A percentile compares a stretch with the other conserved stretches of the same genome.
Conservation (phyloP, 1,140 invertebrate species). For the Nasonia vitripennis region DNA sequence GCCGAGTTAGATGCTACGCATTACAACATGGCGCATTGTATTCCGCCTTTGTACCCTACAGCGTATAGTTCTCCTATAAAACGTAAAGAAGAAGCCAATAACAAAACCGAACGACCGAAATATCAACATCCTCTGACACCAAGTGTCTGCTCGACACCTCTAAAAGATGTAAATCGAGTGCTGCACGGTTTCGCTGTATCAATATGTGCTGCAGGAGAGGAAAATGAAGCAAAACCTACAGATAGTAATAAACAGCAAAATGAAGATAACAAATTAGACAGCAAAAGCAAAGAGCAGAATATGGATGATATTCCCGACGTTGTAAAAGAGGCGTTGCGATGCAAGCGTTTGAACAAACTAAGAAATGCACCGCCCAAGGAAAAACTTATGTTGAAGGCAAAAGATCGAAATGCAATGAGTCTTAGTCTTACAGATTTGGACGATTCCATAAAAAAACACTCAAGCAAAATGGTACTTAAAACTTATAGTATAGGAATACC, state of each 20-base stretch:
- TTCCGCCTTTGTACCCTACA: constrained; percentile 61
- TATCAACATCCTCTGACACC: constrained; percentile 73
- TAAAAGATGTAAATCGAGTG: constrained; percentile 82
- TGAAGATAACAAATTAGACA: constrained; percentile 4
- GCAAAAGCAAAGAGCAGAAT: constrained; percentile 48
- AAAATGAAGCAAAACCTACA: constrained; percentile 67
- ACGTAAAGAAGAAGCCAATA: constrained; percentile 60
- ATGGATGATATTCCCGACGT: constrained; percentile 71
- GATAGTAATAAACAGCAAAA: constrained; percentile 59
- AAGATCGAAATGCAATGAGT: constrained; percentile 68
- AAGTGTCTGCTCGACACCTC: constrained; percentile 84
- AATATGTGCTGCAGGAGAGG: constrained; percentile 80
- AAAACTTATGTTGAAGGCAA: constrained; percentile 53
- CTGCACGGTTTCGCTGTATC: constrained; percentile 82
- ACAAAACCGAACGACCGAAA: constrained; percentile 68
- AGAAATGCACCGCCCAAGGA: constrained; percentile 58
- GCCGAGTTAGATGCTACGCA: constrained; percentile 71
- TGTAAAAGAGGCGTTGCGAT: constrained; percentile 71
- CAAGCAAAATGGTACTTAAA: constrained; percentile 62
- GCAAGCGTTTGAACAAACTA: constrained; percentile 71
- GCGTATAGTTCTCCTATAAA: constrained; percentile 66
- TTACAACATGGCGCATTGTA: constrained; percentile 70
- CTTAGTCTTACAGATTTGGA: constrained; percentile 70
- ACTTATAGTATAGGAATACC: constrained; percentile 71
- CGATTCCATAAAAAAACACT: constrained; percentile 56